Evolutionary conservation across 2,113 vertebrate genomes (phyloP).

Genomic region (Larimichthys polyactis): DNA sequence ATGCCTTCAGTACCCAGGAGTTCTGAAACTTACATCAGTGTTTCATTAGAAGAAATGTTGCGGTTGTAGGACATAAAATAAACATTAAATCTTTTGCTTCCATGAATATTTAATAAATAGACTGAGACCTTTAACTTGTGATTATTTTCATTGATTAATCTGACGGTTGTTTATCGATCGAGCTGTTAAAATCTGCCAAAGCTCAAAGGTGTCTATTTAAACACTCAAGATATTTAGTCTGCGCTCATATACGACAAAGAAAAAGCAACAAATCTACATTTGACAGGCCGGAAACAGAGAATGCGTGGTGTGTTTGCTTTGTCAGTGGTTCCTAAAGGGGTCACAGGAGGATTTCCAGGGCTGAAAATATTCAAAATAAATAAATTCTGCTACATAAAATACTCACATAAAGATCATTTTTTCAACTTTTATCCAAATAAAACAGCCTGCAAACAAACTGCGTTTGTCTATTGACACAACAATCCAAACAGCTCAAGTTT

Average conservation of each 20-base stretch:
- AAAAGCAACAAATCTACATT: not conserved
- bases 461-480: too few relatives aligned
- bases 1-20: not conserved
- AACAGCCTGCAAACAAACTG: too few relatives aligned
- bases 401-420: too few relatives aligned
- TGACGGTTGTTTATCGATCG: not conserved
- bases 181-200: not conserved
- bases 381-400: too few relatives aligned
- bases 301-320: too few relatives aligned
- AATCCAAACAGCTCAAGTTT: not conserved
- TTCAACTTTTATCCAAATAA: too few relatives aligned
- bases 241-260: not conserved
- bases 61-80: slow-evolving; percentile 8
- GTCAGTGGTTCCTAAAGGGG: too few relatives aligned
- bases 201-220: too few relatives aligned
- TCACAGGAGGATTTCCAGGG: too few relatives aligned
- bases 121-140: not conserved
- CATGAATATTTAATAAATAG: not conserved
- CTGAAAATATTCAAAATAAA: too few relatives aligned
- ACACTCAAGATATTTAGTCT: not conserved
- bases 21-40: slow-evolving; percentile 8
- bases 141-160: not conserved
- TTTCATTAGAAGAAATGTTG: not conserved
- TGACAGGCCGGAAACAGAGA: not conserved
- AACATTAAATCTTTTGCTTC: not conserved